Evolutionary conservation across 2,797 vertebrate species (phyloP), one percentile per base, ranked within the genome.

Genomic region (Peromyscus eremicus): DNA sequence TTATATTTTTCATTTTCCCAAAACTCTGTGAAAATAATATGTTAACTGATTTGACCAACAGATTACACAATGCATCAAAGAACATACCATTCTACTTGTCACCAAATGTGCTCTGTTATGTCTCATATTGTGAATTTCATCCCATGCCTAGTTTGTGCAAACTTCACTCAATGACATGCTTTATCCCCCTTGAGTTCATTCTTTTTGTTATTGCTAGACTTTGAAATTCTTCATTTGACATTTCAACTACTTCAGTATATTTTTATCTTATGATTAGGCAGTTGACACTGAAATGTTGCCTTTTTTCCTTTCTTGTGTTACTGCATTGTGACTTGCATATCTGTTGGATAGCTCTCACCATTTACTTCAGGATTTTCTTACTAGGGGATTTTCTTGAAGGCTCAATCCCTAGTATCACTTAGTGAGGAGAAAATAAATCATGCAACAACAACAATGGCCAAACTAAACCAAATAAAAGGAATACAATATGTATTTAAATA

Each of bases 1-100:
- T 55, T 43, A 46, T 55, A 17, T 46, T 29, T 90, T 55, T 11
- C 1, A 14, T 46, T 93, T 73, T 68, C 21, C 13, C 4, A 82
- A 27, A 76, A 91, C 29, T 29, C 29, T 29, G 29, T 27, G 46
- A 12, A 29, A 12, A 14, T 92, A 52, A 52, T 46, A 46, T 52
- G 2, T 52, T 14, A 40, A 95, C 62, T 95, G n/a, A 70, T 88
- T 81, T 88, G 25, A 68, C 91, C 40, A 68, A 91, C 2, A 91
- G 32, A 62, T 52, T 68, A 29, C 37, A 83, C 16, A 86, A 37
- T 43, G 52, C 6, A 83, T 14, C 68, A 21, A 84, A 89, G 68
- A 92, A 27, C 34, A 16, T 68, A 43, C 60, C 10, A 77, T 71
- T 84, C 49, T 83, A 83, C 37, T 32, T 77, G 16, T 43, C 62